Evolutionary conservation across 2,888 invertebrate genomes (phyloP).

Genomic region (Cheilosia variabilis): DNA sequence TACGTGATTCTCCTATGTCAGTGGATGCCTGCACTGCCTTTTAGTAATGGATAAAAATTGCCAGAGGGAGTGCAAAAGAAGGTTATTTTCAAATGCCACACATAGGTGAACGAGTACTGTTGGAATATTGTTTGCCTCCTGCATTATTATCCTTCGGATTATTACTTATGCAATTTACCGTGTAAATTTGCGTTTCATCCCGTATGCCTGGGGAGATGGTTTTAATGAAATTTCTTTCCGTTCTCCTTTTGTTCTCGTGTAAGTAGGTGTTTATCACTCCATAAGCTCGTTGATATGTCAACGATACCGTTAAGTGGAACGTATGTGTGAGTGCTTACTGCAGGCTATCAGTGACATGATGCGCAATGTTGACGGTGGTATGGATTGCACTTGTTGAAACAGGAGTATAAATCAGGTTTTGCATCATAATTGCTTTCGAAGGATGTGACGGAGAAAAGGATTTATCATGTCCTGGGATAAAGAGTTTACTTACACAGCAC

Average conservation of each 20-base stretch:
- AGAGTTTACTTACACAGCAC: slow-evolving; percentile 17
- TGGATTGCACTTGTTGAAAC: background rate
- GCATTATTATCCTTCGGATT: slow-evolving; percentile 70
- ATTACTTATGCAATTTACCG: slow-evolving; percentile 61
- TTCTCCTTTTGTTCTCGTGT: slow-evolving; percentile 5
- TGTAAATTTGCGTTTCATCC: slow-evolving; percentile 52
- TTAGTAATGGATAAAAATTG: slow-evolving; percentile 70
- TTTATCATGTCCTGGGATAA: slow-evolving; percentile 33
- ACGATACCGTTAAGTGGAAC: slow-evolving; percentile 55
- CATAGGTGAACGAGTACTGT: background rate
- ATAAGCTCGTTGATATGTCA: slow-evolving; percentile 69
- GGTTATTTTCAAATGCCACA: slow-evolving; percentile 8
- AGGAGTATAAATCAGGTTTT: slow-evolving; percentile 25
- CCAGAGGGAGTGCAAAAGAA: slow-evolving; percentile 27
- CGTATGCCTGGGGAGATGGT: slow-evolving; percentile 42
- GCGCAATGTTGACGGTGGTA: background rate
- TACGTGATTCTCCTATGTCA: background rate
- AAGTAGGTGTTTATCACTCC: slow-evolving; percentile 65
- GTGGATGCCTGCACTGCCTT: background rate
- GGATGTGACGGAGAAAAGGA: slow-evolving; percentile 18
- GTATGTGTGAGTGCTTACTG: slow-evolving; percentile 26
- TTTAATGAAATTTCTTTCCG: slow-evolving; percentile 65
- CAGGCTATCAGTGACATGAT: slow-evolving; percentile 25
- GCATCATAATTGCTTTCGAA: slow-evolving; percentile 50
- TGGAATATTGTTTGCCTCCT: slow-evolving; percentile 45